phyloP scores from a whole-genome alignment of 1,140 invertebrate species.

The Drosophila kurseongensis region DNA sequence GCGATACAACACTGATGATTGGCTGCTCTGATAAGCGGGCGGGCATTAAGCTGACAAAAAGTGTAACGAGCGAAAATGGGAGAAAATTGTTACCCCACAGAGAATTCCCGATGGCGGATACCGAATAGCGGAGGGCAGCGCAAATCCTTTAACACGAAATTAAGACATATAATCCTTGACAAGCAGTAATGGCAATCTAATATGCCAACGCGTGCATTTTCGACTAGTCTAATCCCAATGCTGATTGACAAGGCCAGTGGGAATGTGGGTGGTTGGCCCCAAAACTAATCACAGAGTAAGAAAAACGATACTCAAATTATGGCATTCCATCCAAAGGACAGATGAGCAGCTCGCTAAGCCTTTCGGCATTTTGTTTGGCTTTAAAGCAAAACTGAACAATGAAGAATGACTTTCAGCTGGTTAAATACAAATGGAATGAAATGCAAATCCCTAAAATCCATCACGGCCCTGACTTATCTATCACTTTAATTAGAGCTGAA shows the following conservation, averaged over 20 bases:
- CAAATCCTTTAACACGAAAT: conserved; percentile 82
- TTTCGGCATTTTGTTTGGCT: conserved; percentile 56
- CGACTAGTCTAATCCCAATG: conserved; percentile 57
- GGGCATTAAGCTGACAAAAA: conserved; percentile 81
- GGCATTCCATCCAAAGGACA: conserved; percentile 32
- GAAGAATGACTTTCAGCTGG: conserved; percentile 59
- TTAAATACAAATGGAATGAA: conserved; percentile 59
- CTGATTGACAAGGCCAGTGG: conserved; percentile 62
- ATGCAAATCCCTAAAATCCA: conserved; percentile 48
- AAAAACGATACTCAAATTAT: conserved; percentile 42
- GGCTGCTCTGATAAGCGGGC: conserved; percentile 75
- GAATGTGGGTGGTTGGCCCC: conserved; percentile 10
- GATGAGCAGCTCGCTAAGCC: conserved; percentile 52
- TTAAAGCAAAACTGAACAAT: conserved; percentile 35
- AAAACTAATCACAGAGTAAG: conserved; percentile 1
- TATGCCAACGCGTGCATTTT: conserved; percentile 82
- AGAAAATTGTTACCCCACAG: conserved; percentile 26
- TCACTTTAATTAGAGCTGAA: conserved; percentile 70
- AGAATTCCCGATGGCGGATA: conserved; percentile 11
- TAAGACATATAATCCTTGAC: conserved; percentile 80
- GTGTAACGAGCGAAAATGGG: conserved; percentile 63
- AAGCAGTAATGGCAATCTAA: conserved; percentile 82
- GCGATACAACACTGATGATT: conserved; percentile 77
- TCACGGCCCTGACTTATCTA: conserved; percentile 54
- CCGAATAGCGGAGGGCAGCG: conserved; percentile 44